A percentile compares a stretch with the other conserved stretches of the same genome.
phyloP scores from a whole-genome alignment of 2,888 invertebrate species.

The Papilio protenor region DNA sequence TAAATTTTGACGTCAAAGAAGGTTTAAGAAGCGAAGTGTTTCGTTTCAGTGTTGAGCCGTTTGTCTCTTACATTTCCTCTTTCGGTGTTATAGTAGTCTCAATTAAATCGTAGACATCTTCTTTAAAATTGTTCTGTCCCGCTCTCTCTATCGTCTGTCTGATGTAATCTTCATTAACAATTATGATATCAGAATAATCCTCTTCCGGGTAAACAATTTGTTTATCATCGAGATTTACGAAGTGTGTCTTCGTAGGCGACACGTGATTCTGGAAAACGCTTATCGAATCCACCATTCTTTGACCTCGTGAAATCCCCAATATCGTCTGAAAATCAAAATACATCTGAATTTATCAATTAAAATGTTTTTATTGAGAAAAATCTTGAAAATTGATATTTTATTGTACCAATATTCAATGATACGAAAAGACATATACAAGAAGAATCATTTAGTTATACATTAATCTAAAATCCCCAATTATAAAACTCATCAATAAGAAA shows the following conservation, averaged over 20 bases:
- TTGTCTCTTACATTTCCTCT: constrained; percentile 37
- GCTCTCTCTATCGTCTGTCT: constrained; percentile 64
- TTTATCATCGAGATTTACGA: constrained; percentile 73
- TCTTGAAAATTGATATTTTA: not conserved
- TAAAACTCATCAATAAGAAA: not conserved
- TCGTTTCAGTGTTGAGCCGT: not conserved
- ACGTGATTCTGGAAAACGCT: constrained; percentile 76
- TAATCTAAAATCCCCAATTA: not conserved
- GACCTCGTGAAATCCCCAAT: constrained; percentile 87
- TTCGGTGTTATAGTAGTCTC: constrained; percentile 54
- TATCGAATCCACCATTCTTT: constrained; percentile 84
- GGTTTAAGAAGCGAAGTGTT: too few species aligned
- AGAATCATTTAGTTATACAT: not conserved
- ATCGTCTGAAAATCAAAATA: constrained; percentile 93
- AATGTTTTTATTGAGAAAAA: constrained; percentile 52
- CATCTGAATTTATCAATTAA: constrained; percentile 87
- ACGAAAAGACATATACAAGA: not conserved
- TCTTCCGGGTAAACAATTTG: constrained; percentile 75
- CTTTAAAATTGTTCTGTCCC: constrained; percentile 56
- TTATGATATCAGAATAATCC: constrained; percentile 77
- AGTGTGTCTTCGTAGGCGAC: constrained; percentile 62
- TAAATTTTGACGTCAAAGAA: too few species aligned
- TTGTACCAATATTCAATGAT: not conserved
- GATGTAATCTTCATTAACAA: constrained; percentile 75
- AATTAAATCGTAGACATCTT: constrained; percentile 53